These are phyloP conservation scores for Protonemura montana DNA, from an alignment of 2,888 invertebrate genomes.

Conservation along the genomic window DNA sequence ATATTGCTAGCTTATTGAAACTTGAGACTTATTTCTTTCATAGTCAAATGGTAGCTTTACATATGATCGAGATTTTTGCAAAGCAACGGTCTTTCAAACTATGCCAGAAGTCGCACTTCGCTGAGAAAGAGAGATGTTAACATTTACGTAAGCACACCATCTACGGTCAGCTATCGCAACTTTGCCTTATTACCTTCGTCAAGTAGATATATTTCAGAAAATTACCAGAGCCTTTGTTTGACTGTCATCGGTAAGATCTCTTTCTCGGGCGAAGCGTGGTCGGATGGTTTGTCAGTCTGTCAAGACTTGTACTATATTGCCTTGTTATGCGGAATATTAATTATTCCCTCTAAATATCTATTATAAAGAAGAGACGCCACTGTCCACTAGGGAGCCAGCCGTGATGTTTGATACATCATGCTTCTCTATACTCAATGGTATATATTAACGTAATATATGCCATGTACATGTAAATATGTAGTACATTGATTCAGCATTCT, in stretches of 20 bases:
- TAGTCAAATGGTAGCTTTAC: too few species aligned
- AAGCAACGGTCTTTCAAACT: not conserved
- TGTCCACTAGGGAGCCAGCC: not conserved
- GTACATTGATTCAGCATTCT: constrained; percentile 18
- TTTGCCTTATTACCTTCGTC: too few species aligned
- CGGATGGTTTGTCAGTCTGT: not conserved
- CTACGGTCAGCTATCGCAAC: too few species aligned
- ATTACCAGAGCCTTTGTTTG: too few species aligned
- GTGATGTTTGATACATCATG: constrained; percentile 2
- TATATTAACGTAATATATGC: constrained; percentile 1
- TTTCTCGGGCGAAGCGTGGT: not conserved
- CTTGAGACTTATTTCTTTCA: too few species aligned
- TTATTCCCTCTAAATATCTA: not conserved
- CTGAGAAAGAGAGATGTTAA: not conserved
- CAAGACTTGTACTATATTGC: constrained; percentile 19
- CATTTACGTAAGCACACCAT: too few species aligned
- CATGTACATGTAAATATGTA: constrained; percentile 19
- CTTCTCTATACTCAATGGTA: not conserved
- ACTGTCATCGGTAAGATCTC: not conserved
- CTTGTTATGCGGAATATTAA: not conserved
- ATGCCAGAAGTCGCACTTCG: not conserved
- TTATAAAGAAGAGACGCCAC: too few species aligned
- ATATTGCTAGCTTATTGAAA: too few species aligned
- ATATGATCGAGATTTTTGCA: too few species aligned
- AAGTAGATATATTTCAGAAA: too few species aligned